These are phyloP conservation scores for Zaprionus vittiger DNA, from an alignment of 1,140 invertebrate genomes.

Conservation along the genomic window DNA sequence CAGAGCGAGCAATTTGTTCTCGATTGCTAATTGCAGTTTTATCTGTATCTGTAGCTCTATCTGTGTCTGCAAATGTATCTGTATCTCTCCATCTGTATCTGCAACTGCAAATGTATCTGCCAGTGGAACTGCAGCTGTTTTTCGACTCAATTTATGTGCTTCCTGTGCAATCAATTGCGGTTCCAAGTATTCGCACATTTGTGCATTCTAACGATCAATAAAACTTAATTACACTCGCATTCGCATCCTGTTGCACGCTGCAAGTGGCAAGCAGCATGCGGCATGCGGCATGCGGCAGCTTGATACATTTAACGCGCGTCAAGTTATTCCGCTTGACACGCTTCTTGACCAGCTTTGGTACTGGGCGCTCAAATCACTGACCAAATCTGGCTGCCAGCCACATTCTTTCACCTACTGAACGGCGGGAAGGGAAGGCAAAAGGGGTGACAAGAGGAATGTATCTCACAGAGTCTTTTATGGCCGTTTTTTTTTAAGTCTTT, in stretches of 20 bases:
- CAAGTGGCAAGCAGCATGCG: not conserved
- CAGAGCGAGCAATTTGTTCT: conserved; percentile 15
- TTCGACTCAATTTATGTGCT: conserved; percentile 63
- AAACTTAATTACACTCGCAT: conserved; percentile 32
- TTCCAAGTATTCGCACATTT: conserved; percentile 46
- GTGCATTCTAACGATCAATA: conserved; percentile 46
- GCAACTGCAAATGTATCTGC: conserved; percentile 14
- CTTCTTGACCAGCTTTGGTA: conserved; percentile 57
- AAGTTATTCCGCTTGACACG: conserved; percentile 34
- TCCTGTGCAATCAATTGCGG: conserved; percentile 66
- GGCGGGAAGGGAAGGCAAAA: not conserved
- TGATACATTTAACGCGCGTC: conserved; percentile 9
- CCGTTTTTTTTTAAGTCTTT: conserved; percentile 52
- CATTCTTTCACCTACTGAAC: conserved; percentile 25
- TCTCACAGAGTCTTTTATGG: conserved; percentile 59
- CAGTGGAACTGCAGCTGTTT: conserved; percentile 8
- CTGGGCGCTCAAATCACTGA: conserved; percentile 8
- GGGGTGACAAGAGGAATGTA: not conserved
- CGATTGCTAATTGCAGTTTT: conserved; percentile 16
- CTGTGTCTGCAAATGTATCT: not conserved
- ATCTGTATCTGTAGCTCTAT: conserved; percentile 6
- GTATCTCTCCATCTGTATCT: conserved; percentile 11
- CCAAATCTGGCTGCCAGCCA: conserved; percentile 45
- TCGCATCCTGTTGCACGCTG: conserved; percentile 51
- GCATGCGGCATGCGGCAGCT: conserved; percentile 4